Evolutionary conservation across 2,888 invertebrate genomes (phyloP), one percentile per base, ranked within the genome.

Genomic region (Sinhomidia bicolor): DNA sequence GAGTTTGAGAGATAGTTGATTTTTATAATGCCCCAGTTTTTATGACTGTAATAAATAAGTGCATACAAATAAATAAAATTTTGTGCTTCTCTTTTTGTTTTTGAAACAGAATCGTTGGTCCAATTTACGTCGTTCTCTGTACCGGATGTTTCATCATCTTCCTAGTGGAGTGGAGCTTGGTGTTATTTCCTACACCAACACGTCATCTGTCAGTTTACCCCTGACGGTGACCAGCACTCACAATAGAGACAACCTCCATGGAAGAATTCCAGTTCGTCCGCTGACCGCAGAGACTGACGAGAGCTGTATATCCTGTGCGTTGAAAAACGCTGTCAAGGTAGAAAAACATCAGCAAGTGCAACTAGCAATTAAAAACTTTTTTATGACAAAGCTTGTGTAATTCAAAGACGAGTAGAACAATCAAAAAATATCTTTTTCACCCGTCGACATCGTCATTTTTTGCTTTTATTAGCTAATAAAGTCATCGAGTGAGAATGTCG

Each of bases 161-260:
- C 92, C 92, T 10, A 91, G 90, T 74, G 92, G 92, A 20, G 91
- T 92, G 10, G 92, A 92, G 79, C 71, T 93, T 82, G 92, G 92
- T 23, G 92, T 93, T 26, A 92, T 93, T 89, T 91, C 92, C 71
- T 92, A 91, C 84, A 92, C 92, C 9, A 91, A 92, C 71, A 89
- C 85, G 20, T 90, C 92, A 20, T 86, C 89, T 32, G 82, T 92
- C 65, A 91, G 91, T 83, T 90, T 93, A 54, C 92, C 92, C 23
- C 88, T 92, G 47, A 92, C 92, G 4, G 88, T 91, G 20, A 91
- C 93, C 65, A 92, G 91, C 29, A 91, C 92, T 47, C 91, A 91
- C 41, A 93, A 93, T 82, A 89, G 92, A 62, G 93, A 93, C 71
- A 91, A 90, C 51, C 89, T 93, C 10, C 91, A 92, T 81, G 92